A percentile compares a stretch with the other conserved stretches of the same genome.
These are phyloP conservation scores for Pseudocheirus occidentalis DNA, from an alignment of 2,797 vertebrate genomes.

Conservation along the genomic window DNA sequence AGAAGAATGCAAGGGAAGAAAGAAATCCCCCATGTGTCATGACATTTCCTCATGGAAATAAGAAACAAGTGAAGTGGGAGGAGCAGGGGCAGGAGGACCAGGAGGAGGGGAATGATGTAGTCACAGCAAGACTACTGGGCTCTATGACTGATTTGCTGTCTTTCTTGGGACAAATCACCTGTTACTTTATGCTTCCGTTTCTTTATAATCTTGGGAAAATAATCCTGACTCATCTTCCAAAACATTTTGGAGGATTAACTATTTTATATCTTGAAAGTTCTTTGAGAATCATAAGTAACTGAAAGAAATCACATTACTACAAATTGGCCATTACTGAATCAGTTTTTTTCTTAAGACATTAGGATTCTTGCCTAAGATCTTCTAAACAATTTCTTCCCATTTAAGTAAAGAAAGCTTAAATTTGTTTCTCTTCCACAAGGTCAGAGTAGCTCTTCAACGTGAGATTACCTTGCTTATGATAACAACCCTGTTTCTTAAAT, in stretches of 20 bases:
- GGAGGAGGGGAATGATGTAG: neutral
- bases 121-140: conserved; percentile 31
- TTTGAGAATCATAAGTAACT: conserved; percentile 12
- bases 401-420: neutral
- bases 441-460: neutral
- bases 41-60: conserved; percentile 62
- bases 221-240: conserved; percentile 55
- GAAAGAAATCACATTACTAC: neutral
- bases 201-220: conserved; percentile 36
- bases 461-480: neutral
- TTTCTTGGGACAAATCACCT: conserved; percentile 50
- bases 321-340: conserved; percentile 1
- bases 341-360: neutral
- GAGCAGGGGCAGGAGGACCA: neutral
- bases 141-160: neutral
- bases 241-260: conserved; percentile 57
- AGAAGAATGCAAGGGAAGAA: conserved; percentile 77
- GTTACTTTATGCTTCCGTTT: conserved; percentile 38
- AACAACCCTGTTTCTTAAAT: neutral
- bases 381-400: neutral
- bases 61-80: conserved; percentile 69
- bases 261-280: neutral
- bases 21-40: conserved; percentile 76
- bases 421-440: neutral
- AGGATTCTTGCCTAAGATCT: neutral